Conservation (phyloP, 2,797 vertebrate species). For the Podarcis lilfordi region DNA sequence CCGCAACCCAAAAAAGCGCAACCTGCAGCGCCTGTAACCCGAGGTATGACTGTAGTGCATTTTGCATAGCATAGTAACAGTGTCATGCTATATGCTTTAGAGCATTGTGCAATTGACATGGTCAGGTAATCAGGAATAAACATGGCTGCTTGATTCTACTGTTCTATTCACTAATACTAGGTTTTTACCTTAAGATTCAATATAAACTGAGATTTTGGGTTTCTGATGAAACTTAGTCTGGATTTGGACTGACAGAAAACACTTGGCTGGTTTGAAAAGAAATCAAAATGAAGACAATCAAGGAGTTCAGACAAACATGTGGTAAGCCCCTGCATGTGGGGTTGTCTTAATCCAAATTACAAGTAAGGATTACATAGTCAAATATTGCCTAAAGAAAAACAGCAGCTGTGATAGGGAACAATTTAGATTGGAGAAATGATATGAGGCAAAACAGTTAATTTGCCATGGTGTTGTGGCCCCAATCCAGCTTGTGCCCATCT, state of each 20-base stretch:
- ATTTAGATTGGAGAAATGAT: neutral
- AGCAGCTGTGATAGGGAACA: no score
- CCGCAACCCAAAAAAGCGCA: no score
- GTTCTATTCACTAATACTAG: neutral
- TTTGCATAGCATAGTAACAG: no score
- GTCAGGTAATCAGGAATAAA: neutral
- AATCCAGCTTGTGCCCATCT: neutral
- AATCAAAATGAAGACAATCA: neutral
- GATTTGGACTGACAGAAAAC: neutral
- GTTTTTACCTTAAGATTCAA: neutral
- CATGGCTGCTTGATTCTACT: neutral
- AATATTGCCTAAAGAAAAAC: neutral
- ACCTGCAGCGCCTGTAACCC: no score
- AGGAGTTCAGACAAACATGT: no score
- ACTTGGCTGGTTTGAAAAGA: neutral
- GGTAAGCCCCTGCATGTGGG: neutral
- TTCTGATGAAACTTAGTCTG: neutral
- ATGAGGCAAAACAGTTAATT: neutral
- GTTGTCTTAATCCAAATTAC: neutral
- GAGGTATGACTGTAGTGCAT: no score
- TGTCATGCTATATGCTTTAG: neutral
- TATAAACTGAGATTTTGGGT: neutral
- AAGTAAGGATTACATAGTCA: neutral
- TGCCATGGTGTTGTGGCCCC: no score
- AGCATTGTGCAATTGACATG: neutral